phyloP scores from a whole-genome alignment of 2,113 vertebrate genomes.

The Chrysemys picta region DNA sequence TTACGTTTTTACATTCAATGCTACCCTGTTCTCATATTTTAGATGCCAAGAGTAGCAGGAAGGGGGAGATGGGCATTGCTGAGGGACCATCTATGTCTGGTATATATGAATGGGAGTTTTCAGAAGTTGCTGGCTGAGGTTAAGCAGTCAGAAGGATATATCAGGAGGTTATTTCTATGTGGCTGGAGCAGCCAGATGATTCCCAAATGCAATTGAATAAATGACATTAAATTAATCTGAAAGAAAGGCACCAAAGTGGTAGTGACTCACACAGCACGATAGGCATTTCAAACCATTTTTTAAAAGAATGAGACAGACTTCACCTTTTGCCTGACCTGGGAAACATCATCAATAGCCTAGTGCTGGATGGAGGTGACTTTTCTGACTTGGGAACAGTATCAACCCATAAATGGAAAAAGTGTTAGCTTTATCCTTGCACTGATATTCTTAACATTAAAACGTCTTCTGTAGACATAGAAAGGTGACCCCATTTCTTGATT shows the following conservation, averaged over 20 bases:
- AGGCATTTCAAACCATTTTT: background rate
- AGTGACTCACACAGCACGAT: background rate
- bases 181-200: background rate
- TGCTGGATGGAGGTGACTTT: constrained; percentile 40
- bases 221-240: constrained; percentile 44
- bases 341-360: constrained; percentile 36
- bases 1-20: background rate
- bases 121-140: background rate
- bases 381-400: constrained; percentile 41
- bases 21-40: background rate
- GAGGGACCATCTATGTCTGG: background rate
- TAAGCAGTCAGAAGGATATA: background rate
- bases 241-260: constrained; percentile 37
- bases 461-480: constrained; percentile 37
- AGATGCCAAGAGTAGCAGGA: background rate
- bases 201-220: background rate
- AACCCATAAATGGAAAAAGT: constrained; percentile 31
- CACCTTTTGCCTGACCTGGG: background rate
- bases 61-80: background rate
- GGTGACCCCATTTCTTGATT: constrained; percentile 35
- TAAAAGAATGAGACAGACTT: background rate
- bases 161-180: background rate
- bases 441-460: constrained; percentile 13
- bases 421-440: constrained; percentile 16
- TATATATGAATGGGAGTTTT: background rate